phyloP scores from a whole-genome alignment of 2,113 vertebrate genomes.

The Poecile atricapillus region DNA sequence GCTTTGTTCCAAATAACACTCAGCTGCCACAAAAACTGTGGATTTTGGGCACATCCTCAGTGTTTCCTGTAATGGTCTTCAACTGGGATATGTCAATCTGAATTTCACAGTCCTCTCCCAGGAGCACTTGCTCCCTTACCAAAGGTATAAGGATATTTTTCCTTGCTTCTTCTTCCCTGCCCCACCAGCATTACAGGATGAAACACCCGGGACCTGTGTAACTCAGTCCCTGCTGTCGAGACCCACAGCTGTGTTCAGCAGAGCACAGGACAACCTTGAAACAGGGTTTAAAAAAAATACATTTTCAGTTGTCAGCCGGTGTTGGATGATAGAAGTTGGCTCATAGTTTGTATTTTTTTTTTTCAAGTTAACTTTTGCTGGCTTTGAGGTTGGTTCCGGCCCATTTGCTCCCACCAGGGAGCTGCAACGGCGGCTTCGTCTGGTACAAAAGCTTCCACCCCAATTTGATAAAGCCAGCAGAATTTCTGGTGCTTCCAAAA shows the following conservation, averaged over 20 bases:
- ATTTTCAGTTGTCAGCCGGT: not conserved
- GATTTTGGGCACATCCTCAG: not conserved
- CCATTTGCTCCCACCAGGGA: not conserved
- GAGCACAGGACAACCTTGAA: not conserved
- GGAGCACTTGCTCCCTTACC: not conserved
- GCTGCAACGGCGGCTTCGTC: accelerated
- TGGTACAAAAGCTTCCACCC: not conserved
- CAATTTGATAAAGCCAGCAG: not conserved
- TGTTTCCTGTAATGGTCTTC: not conserved
- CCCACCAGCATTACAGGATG: accelerated
- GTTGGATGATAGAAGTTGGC: not conserved
- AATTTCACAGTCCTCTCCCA: not conserved
- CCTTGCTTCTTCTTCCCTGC: not conserved
- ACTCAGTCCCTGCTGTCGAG: not conserved
- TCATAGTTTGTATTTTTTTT: not conserved
- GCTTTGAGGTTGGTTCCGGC: not conserved
- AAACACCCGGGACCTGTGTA: accelerated
- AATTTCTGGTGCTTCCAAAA: not conserved
- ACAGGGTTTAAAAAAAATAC: not conserved
- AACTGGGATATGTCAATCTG: not conserved
- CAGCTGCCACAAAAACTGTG: not conserved
- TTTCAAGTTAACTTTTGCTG: not conserved
- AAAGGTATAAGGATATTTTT: not conserved
- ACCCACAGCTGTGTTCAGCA: not conserved
- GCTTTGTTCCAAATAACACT: not conserved